Conservation (phyloP, 2,113 vertebrate species). For the Engraulis encrasicolus region DNA sequence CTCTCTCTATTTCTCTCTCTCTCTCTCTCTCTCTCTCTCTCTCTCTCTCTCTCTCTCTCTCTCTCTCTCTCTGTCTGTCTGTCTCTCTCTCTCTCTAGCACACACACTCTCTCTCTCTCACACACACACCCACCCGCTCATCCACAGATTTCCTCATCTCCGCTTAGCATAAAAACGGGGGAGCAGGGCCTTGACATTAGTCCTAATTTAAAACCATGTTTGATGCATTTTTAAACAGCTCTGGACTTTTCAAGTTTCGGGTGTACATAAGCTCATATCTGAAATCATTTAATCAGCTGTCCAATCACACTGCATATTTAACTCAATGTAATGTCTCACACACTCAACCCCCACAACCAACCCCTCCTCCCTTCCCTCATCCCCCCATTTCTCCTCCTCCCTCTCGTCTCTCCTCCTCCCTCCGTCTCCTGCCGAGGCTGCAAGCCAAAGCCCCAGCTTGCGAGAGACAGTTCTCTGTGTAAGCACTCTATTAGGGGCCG, state of each 20-base stretch:
- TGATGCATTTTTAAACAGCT: conserved; percentile 82
- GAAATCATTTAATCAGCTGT: conserved; percentile 75
- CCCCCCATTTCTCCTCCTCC: too few species aligned
- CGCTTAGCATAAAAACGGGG: conserved; percentile 46
- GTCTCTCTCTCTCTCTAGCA: too few species aligned
- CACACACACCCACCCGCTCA: neutral
- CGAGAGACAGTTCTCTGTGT: neutral
- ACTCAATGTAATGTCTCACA: conserved; percentile 72
- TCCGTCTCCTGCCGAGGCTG: neutral
- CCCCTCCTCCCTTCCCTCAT: too few species aligned
- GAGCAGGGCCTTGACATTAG: conserved; percentile 42
- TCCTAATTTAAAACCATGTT: conserved; percentile 75
- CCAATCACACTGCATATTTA: conserved; percentile 79
- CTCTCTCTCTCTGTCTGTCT: too few species aligned
- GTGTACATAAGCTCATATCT: conserved; percentile 69
- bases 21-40: too few species aligned
- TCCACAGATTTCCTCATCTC: conserved; percentile 9
- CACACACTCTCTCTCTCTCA: too few species aligned
- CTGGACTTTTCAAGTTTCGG: conserved; percentile 71
- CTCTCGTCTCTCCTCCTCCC: too few species aligned
- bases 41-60: too few species aligned
- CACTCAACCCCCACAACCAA: too few species aligned
- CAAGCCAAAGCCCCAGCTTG: too few species aligned
- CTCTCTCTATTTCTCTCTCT: too few species aligned
- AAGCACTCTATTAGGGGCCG: neutral